Evolutionary conservation across 2,113 vertebrate genomes (phyloP).

Genomic region (Alouatta palliata): DNA sequence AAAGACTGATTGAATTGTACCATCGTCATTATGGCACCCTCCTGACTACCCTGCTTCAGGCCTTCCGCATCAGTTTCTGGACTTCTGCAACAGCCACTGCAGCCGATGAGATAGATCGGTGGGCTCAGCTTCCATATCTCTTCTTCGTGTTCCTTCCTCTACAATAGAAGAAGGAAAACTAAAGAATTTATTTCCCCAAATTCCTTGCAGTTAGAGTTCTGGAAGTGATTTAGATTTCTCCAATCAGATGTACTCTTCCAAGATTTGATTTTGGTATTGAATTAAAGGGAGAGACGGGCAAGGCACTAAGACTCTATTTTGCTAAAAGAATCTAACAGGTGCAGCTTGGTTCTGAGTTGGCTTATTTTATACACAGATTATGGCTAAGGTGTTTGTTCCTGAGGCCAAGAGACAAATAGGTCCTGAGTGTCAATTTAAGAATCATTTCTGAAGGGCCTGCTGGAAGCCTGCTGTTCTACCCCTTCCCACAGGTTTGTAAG

Average conservation of each 20-base stretch:
- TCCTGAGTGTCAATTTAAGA: not conserved
- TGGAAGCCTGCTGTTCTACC: not conserved
- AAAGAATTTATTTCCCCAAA: not conserved
- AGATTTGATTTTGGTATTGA: not conserved
- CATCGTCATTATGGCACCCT: not conserved
- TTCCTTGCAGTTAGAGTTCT: not conserved
- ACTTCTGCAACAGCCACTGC: not conserved
- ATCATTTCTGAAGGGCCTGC: not conserved
- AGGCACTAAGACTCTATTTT: not conserved
- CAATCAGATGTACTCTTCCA: not conserved
- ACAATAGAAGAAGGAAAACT: not conserved
- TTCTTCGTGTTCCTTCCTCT: not conserved
- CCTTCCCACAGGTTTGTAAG: not conserved
- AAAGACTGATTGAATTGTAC: not conserved
- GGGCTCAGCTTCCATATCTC: not conserved
- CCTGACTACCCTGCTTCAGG: not conserved
- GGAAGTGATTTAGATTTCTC: not conserved
- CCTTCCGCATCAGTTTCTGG: not conserved
- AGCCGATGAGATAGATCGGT: not conserved
- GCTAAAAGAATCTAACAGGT: not conserved
- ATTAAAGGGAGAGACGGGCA: not conserved
- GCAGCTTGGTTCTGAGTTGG: not conserved
- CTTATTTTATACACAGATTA: not conserved
- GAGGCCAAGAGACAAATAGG: not conserved
- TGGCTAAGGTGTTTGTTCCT: not conserved